Base-by-base conservation (phyloP, 2,888 invertebrate genomes). In the Synanthedon andrenaeformis region DNA sequence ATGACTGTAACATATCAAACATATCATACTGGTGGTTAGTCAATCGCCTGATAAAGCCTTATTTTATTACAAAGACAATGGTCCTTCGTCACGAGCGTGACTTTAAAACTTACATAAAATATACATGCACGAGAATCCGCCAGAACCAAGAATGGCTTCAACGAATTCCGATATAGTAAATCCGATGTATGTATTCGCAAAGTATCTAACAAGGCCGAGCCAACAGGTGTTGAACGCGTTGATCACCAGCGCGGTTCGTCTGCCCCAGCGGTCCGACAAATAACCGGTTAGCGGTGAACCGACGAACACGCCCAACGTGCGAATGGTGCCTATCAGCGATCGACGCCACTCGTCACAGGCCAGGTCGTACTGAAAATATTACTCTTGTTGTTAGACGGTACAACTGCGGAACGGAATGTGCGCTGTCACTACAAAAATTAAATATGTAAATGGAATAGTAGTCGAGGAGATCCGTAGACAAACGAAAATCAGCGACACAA, bases 211-310 rank as follows among this genome's bases (percentile, higher is more conserved):
- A 41, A 92, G 63, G 4, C 94, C 94, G 51, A 91, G 77, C 62
- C 91, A 70, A 12, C 89, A 90, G 5, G 91, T 90, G 56, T 90
- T 72, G 57, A 89, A 73, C 57, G 90, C 88, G 56, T 89, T 89
- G 61, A 89, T 66, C 14, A 90, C 80, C 56, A 92, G 79, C 1
- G 90, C 83, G 2, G 87, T 81, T 56, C 90, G 86, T 51, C 92
- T 83, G 0, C 92, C 92, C 79, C 87, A 93, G 87, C 89, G 91
- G 77, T 94, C 94, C 0, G 94, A 93, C 48, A 93, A 70, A 62
- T 88, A 89, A 49, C 94, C 94, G 0, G 91, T 90, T 59, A 93
- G 79, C 12, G 92, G 92, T 58, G 93, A 82, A 3, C 92, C 92
- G 51, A 90, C 71, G 63, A 93, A 89, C 56, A 91, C 91, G 23